These are phyloP conservation scores for Solen grandis DNA, from an alignment of 1,140 invertebrate species.

Conservation along the genomic window DNA sequence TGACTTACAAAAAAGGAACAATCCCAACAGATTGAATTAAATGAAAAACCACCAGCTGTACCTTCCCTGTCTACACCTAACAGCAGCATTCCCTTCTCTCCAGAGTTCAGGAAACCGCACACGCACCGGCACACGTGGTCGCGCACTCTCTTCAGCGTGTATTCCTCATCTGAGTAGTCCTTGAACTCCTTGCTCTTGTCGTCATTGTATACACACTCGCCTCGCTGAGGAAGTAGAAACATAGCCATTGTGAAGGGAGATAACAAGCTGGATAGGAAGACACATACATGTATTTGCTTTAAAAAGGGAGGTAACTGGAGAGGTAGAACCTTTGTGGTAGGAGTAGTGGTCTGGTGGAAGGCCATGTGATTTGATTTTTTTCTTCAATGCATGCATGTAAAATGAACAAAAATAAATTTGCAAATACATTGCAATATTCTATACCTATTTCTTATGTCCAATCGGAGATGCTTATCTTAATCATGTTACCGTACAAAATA, in stretches of 20 bases:
- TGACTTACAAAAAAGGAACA: too few relatives aligned
- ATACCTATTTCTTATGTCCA: too few relatives aligned
- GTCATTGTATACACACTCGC: slow-evolving; percentile 26
- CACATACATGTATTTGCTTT: too few relatives aligned
- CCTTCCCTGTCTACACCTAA: slow-evolving; percentile 40
- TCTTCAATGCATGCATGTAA: neutral
- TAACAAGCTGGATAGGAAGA: too few relatives aligned
- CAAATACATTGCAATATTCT: neutral
- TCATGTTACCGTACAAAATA: too few relatives aligned
- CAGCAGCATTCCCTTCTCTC: slow-evolving; percentile 35
- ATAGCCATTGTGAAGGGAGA: too few relatives aligned
- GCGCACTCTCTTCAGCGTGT: slow-evolving; percentile 29
- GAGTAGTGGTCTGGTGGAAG: neutral
- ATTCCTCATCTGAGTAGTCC: slow-evolving; percentile 33
- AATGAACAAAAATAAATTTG: neutral
- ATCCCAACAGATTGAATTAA: too few relatives aligned
- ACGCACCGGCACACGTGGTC: slow-evolving; percentile 30
- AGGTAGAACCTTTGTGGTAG: too few relatives aligned
- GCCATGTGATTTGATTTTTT: slow-evolving; percentile 2
- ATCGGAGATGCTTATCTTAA: too few relatives aligned
- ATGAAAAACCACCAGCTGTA: too few relatives aligned
- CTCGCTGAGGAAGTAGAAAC: slow-evolving; percentile 13
- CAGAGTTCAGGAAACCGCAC: slow-evolving; percentile 27
- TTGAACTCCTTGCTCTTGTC: slow-evolving; percentile 44
- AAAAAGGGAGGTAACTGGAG: too few relatives aligned